Base-by-base conservation (phyloP, 2,113 vertebrate species). In the Acinonyx jubatus region DNA sequence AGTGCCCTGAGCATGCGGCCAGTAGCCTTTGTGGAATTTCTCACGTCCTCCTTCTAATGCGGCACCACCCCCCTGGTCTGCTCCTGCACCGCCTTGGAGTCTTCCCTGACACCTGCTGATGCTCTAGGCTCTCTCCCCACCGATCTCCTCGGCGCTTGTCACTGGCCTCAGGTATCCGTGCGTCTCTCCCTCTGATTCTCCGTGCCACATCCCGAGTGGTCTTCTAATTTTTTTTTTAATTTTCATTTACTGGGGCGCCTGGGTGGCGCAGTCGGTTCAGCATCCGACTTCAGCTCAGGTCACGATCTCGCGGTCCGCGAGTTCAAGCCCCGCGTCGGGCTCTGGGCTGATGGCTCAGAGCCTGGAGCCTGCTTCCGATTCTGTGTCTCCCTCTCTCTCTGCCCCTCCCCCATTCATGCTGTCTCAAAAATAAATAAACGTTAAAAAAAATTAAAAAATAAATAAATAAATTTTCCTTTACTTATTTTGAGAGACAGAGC, bases 71-170 rank as follows among this genome's bases (percentile, higher is more conserved):
- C 2, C 27, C 66, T 13, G 7, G 5, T 23, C 65, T 23, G 69
- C 57, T 14, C 55, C 55, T 71, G n/a, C 63, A 48, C 21, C 11
- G 7, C 14, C 73, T 55, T 13, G 4, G 8, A 12, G 27, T 1
- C 33, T 12, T 50, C 27, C 45, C 21, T 0, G 21, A 16, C 11
- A 12, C n/a, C n/a, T n/a, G 7, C 7, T 27, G 10, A 4, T 3
- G 15, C 31, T 1, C 57, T 0, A 0, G 48, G 16, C 8, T 16
- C 55, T 82, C 80, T 12, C 3, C 1, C 6, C 33, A 10, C 25
- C 27, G 55, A 52, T 1, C 83, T 12, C 52, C 65, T 36, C 23
- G 5, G 41, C 0, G 31, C 38, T n/a, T 63, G 55, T 48, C 38
- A 0, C 1, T 7, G 45, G 27, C n/a, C 55, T 52, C 55, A 69